phyloP scores from a whole-genome alignment of 2,113 vertebrate species.

The Tinamus guttatus region DNA sequence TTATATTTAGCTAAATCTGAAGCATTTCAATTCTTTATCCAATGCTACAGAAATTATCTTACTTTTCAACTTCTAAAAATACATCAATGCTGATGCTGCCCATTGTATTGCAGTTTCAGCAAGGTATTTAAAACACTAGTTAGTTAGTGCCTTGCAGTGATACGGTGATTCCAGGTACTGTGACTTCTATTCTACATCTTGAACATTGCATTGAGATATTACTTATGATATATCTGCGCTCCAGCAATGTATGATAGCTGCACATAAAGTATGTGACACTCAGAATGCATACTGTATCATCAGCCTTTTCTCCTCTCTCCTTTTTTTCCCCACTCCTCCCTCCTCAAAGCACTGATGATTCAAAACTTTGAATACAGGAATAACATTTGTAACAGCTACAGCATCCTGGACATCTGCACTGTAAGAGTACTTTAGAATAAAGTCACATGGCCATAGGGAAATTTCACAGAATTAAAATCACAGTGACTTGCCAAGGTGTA shows the following conservation, averaged over 20 bases:
- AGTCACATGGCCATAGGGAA: slow-evolving; percentile 84
- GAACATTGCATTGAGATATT: slow-evolving; percentile 29
- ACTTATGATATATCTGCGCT: slow-evolving; percentile 26
- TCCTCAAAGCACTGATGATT: slow-evolving; percentile 40
- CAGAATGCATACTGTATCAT: slow-evolving; percentile 3
- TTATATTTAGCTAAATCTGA: slow-evolving; percentile 76
- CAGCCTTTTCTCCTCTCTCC: neutral
- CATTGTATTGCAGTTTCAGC: slow-evolving; percentile 42
- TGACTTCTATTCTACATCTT: slow-evolving; percentile 36
- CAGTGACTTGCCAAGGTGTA: slow-evolving; percentile 84
- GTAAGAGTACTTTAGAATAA: slow-evolving; percentile 78
- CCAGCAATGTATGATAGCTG: slow-evolving; percentile 5
- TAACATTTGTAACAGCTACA: slow-evolving; percentile 71
- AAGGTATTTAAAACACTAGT: slow-evolving; percentile 31
- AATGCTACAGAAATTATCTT: slow-evolving; percentile 72
- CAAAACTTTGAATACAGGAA: slow-evolving; percentile 72
- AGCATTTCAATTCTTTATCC: slow-evolving; percentile 67
- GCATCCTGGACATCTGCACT: slow-evolving; percentile 82
- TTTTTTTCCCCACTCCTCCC: neutral
- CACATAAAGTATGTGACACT: slow-evolving; percentile 44
- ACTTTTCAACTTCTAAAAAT: slow-evolving; percentile 70
- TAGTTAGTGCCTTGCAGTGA: neutral
- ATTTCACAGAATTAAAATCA: slow-evolving; percentile 83
- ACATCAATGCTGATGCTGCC: slow-evolving; percentile 53
- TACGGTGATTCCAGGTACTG: slow-evolving; percentile 12